Base-by-base conservation (phyloP, 2,113 vertebrate species). In the Dromaius novaehollandiae region DNA sequence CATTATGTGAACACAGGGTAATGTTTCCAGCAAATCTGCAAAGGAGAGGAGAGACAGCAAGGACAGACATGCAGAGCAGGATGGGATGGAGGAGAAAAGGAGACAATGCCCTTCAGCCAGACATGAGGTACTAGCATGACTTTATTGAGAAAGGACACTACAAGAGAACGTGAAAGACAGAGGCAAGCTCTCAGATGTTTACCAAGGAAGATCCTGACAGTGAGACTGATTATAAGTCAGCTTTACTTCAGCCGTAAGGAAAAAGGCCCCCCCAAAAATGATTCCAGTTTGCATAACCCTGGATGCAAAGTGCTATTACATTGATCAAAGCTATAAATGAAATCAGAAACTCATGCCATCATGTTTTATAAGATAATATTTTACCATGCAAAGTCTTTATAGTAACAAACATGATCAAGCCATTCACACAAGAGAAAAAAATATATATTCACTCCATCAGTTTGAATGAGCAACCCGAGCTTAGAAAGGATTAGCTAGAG, bases 371-470 rank as follows among this genome's bases (percentile, higher is more conserved):
- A 82, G 70, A 92, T 86, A 88, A 34, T n/a, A 84, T 82, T 93
- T 84, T 89, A 79, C 77, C 38, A 63, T n/a, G 11, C 38, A 79
- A 93, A 86, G 65, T 84, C 81, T 75, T 44, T 71, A 75, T 7
- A 90, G 38, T 84, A 79, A 65, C 69, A 79, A 77, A 96, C 93
- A 76, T 74, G 86, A 91, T 46, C 69, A 40, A 92, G 22, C 36
- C 71, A 77, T 74, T 89, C 71, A 88, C 19, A 88, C 26, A 79
- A 73, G 83, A 94, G 78, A 74, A 85, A 93, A 93, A 95, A 58
- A 58, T 30, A 88, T 24, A 92, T 91, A 88, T 82, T 76, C 65
- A 89, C 13, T 69, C 74, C 61, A 79, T 56, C 77, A 85, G n/a
- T 79, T 82, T 94, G 63, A 93, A 85, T 26, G 50, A 93, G 14